A percentile compares a stretch with the other conserved stretches of the same genome.
Evolutionary conservation across 2,888 invertebrate genomes (phyloP).

Genomic region (Hanleya hanleyi): DNA sequence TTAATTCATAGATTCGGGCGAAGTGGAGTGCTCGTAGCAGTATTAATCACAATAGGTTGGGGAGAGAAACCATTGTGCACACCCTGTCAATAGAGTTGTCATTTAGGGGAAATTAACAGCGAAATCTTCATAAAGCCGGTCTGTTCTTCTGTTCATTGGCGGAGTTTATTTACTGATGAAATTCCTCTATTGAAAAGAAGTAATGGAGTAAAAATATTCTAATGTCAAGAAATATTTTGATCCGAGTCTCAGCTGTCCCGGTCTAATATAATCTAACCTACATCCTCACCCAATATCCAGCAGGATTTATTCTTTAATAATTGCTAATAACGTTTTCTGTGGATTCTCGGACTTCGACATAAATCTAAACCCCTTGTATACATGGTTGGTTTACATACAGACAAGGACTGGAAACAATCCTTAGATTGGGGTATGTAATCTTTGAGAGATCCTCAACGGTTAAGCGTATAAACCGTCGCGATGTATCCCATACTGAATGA

Average conservation of each 20-base stretch:
- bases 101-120: constrained; percentile 8
- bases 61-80: background rate
- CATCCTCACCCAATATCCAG: background rate
- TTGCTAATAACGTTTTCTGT: background rate
- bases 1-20: background rate
- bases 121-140: background rate
- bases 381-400: background rate
- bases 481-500: no score
- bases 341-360: background rate
- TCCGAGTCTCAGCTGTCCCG: background rate
- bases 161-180: constrained; percentile 3
- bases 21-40: background rate
- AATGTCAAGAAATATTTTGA: constrained; percentile 2
- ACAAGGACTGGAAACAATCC: no score
- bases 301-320: background rate
- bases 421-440: no score
- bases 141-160: background rate
- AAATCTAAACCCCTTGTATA: background rate
- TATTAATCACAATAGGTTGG: constrained; percentile 10
- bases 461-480: no score
- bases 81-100: background rate
- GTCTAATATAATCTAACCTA: background rate
- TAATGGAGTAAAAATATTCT: constrained; percentile 7
- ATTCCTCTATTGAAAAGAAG: background rate
- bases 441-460: no score